Conservation (phyloP, 1,140 invertebrate genomes). For the Phenacoccus solenopsis region DNA sequence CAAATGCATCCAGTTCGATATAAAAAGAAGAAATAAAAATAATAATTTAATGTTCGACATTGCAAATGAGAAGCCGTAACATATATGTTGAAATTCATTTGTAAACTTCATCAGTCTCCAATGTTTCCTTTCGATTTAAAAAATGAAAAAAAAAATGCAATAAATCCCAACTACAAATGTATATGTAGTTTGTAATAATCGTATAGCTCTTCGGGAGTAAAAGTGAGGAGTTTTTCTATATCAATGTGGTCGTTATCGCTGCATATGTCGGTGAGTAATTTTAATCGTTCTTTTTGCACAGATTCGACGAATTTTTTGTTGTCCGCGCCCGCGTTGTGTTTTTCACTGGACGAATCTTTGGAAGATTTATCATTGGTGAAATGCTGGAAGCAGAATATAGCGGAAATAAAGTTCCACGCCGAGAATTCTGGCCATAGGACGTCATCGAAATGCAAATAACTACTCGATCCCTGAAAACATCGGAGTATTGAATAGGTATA, state of each 20-base stretch:
- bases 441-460: constrained; percentile 62
- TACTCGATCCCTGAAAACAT: constrained; percentile 47
- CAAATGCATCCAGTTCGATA: no score
- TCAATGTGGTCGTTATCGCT: background rate
- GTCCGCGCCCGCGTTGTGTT: background rate
- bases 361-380: background rate
- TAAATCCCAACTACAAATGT: background rate
- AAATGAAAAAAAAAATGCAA: background rate
- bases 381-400: constrained; percentile 72
- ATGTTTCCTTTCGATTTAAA: background rate
- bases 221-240: background rate
- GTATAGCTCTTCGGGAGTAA: background rate
- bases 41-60: no score
- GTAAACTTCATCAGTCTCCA: background rate
- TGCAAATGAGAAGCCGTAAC: no score
- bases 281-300: background rate
- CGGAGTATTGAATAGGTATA: no score
- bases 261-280: background rate
- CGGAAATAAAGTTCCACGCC: constrained; percentile 75
- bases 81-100: no score
- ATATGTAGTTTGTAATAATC: constrained; percentile 7
- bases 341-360: background rate
- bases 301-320: background rate
- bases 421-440: constrained; percentile 89
- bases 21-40: no score